phyloP scores from a whole-genome alignment of 2,888 invertebrate species.

The Ferdinandea cuprea region DNA sequence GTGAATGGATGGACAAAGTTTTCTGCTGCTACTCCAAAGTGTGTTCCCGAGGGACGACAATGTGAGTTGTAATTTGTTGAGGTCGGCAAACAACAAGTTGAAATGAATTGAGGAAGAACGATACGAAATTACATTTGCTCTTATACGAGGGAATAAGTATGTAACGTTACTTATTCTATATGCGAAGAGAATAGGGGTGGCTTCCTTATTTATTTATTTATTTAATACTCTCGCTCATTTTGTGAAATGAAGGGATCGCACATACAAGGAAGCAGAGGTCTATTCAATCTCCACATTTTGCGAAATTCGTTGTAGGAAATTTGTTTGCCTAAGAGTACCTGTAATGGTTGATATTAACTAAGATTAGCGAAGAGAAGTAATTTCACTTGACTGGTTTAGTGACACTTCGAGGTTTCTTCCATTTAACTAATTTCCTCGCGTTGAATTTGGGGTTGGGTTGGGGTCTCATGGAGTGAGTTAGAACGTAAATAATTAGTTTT shows the following conservation, averaged over 20 bases:
- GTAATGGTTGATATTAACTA: constrained; percentile 47
- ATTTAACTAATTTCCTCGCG: constrained; percentile 10
- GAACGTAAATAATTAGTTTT: no score
- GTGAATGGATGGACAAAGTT: constrained; percentile 29
- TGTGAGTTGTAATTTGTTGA: constrained; percentile 68
- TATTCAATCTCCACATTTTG: neutral
- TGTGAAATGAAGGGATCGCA: constrained; percentile 26
- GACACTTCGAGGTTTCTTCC: neutral
- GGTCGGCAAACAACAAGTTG: constrained; percentile 72
- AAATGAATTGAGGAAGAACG: constrained; percentile 56
- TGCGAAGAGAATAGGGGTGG: neutral
- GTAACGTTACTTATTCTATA: no score
- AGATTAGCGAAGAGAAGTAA: constrained; percentile 45
- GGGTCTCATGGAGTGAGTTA: no score
- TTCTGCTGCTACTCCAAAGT: constrained; percentile 27
- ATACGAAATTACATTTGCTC: neutral
- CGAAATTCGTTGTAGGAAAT: neutral
- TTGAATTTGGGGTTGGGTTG: constrained; percentile 10
- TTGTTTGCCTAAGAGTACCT: constrained; percentile 10
- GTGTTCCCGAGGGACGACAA: constrained; percentile 46
- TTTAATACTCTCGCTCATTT: constrained; percentile 6
- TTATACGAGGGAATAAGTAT: neutral
- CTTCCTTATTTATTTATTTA: constrained; percentile 46
- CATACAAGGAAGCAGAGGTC: constrained; percentile 11
- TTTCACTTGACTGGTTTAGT: neutral